Evolutionary conservation across 2,888 invertebrate species (phyloP), one percentile per base, ranked within the genome.

Genomic region (Argynnis bischoffii): DNA sequence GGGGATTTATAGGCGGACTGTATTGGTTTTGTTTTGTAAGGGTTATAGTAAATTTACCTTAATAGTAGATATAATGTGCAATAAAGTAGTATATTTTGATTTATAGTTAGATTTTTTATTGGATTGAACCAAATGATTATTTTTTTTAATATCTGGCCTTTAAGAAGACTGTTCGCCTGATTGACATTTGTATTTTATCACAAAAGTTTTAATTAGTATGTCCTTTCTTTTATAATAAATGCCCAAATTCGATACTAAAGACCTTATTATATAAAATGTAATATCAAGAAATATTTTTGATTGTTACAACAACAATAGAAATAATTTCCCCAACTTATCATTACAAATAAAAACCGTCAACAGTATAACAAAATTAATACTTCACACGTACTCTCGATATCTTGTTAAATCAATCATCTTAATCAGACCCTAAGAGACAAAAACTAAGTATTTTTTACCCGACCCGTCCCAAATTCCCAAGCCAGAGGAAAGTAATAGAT

Each of bases 1-100:
- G 74, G 78, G 85, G 83, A 91, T 91, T 91, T 90, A 91, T 90
- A 86, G 85, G 83, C 79, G 85, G 83, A 78, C 79, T 79, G 85
- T 90, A 91, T 91, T 90, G 90, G 90, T 90, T 90, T 88, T 87
- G 87, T 86, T 82, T 80, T 74, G 70, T 69, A 63, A 64, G 69
- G 73, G 71, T 67, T 64, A 70, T 70, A 67, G 66, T 69, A 69
- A 69, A 73, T 73, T 72, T 61, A 60, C 63, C 63, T 66, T 54
- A 51, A 69, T 48, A 46, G 46, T 11, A 26, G 54, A 16, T 53
- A 57, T 53, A 41, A 59, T 59, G 48, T 47, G 60, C 50, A 46
- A 46, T 69, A 48, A 41, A 53, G 18, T 6, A 16, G 51, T 46
- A 63, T 47, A 21, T 8, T 63, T 67, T 14, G 56, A 47, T 65